A percentile compares a stretch with the other conserved stretches of the same genome.
Evolutionary conservation across 1,140 invertebrate species (phyloP).

Genomic region (Leucophenga varia): DNA sequence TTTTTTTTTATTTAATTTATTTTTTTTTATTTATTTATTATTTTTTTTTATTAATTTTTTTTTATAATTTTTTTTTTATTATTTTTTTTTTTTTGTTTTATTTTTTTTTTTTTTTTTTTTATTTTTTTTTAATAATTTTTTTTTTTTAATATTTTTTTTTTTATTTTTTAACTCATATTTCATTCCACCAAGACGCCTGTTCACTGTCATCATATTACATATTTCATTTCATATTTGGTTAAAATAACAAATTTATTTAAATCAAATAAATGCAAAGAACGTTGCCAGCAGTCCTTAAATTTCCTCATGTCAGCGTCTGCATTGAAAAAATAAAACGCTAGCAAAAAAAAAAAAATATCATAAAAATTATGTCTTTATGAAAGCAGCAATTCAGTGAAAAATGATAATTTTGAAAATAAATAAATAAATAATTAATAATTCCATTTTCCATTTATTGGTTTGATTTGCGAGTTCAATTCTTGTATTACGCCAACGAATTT

Average conservation of each 20-base stretch:
- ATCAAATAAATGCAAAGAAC: too few species aligned
- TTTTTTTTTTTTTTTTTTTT: not conserved
- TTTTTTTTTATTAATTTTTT: too few species aligned
- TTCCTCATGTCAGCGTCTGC: too few species aligned
- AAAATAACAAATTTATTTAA: not conserved
- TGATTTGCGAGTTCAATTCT: too few species aligned
- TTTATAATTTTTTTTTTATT: too few species aligned
- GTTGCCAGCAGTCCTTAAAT: too few species aligned
- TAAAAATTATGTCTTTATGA: not conserved
- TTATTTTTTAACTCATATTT: not conserved
- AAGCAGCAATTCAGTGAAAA: not conserved
- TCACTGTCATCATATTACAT: not conserved
- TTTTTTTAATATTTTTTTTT: not conserved
- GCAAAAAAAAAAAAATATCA: not conserved
- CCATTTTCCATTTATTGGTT: too few species aligned
- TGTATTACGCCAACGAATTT: too few species aligned
- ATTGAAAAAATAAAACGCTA: too few species aligned
- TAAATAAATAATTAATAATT: too few species aligned
- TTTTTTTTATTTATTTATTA: not conserved
- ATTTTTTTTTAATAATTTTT: not conserved
- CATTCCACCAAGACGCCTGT: not conserved
- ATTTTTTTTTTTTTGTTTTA: not conserved
- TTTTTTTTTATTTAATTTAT: not conserved
- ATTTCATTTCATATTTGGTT: not conserved
- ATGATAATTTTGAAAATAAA: not conserved